phyloP scores from a whole-genome alignment of 2,888 invertebrate species.

The Clunio marinus region DNA sequence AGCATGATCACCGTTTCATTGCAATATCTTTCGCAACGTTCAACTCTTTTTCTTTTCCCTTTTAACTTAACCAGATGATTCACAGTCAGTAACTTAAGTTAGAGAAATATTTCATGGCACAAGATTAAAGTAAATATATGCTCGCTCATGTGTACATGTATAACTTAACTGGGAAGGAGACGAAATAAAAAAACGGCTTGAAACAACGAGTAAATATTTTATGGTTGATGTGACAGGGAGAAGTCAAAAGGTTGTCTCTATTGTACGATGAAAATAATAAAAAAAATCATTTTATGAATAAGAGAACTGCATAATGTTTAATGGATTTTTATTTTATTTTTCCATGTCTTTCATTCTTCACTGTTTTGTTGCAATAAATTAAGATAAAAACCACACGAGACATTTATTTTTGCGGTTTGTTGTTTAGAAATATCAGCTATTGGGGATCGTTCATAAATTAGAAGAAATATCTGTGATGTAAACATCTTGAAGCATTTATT shows the following conservation, averaged over 20 bases:
- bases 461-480: no score
- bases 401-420: neutral
- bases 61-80: neutral
- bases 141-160: neutral
- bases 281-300: neutral
- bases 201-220: neutral
- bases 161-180: no score
- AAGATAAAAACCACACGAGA: neutral
- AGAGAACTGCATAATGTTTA: neutral
- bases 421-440: no score
- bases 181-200: neutral
- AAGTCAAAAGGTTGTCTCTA: constrained; percentile 24
- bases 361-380: neutral
- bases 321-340: neutral
- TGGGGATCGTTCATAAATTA: no score
- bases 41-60: neutral
- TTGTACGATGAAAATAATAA: no score
- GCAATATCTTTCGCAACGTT: neutral
- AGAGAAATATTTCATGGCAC: neutral
- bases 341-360: neutral
- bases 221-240: constrained; percentile 1
- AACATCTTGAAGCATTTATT: no score
- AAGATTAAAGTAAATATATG: neutral
- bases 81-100: neutral
- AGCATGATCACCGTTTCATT: neutral